Base-by-base conservation (phyloP, 2,888 invertebrate genomes). In the Caradrina clavipalpis region DNA sequence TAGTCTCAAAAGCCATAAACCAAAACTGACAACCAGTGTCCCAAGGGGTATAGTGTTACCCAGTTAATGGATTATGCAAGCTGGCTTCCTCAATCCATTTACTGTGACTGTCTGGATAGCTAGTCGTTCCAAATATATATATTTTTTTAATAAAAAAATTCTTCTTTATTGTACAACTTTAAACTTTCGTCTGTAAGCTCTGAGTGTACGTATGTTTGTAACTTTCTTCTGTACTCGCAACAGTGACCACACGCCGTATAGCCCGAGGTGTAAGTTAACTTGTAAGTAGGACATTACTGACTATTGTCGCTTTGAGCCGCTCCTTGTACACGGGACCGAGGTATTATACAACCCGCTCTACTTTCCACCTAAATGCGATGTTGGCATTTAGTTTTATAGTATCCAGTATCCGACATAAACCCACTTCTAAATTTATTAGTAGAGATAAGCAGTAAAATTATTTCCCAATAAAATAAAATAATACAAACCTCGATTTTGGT, bases 401-500 rank as follows among this genome's bases (percentile, higher is more conserved):
- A 55, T 31, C 26, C 26, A 26, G 26, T 26, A 26, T 3, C 26
- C 21, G 49, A 54, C 51, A 13, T 42, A 56, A 60, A 67, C 53
- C 57, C 53, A 45, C 26, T 67, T 58, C 54, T 56, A 50, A 10
- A 42, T 47, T 60, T 10, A 8, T 56, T 56, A 51, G n/a, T 57
- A 61, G 61, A 50, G 45, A 15, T 55, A 64, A 59, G 26, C 55
- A 53, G 53, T 54, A 45, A 50, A 53, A 66, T 53, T 51, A 55
- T 55, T 61, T 62, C 15, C 21, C 39, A 69, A 69, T 53, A 55
- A 68, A 55, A 69, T 45, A 51, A 56, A 39, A 50, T 47, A 51
- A 62, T 83, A 82, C 81, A 59, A 78, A 82, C 77, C 81, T 70
- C 51, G 22, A 69, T 67, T 60, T 54, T 26, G 31, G 58, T 63